Conservation (phyloP, 2,888 invertebrate genomes). For the Agonopterix alstromeriana region DNA sequence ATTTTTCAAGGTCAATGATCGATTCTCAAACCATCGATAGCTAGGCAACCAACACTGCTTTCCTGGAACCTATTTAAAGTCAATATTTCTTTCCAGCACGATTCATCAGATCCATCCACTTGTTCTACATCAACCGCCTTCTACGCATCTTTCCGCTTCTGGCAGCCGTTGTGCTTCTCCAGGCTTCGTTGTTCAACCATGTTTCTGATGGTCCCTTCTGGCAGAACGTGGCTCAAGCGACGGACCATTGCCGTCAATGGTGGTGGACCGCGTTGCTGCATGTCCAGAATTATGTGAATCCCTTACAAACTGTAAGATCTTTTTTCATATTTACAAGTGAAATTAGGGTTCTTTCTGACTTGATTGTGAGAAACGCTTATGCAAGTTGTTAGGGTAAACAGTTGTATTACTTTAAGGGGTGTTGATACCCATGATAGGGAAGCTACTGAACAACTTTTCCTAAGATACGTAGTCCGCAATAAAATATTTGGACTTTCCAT, state of each 20-base stretch:
- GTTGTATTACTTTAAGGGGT: too few species aligned
- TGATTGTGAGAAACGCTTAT: too few species aligned
- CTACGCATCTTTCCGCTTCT: slow-evolving; percentile 44
- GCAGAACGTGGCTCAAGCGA: slow-evolving; percentile 46
- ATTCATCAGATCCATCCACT: slow-evolving; percentile 32
- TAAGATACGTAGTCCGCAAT: too few species aligned
- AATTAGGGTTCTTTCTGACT: too few species aligned
- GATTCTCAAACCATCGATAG: too few species aligned
- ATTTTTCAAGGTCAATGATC: too few species aligned
- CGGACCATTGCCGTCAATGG: slow-evolving; percentile 43
- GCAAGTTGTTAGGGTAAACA: too few species aligned
- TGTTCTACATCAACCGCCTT: slow-evolving; percentile 40
- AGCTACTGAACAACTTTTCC: too few species aligned
- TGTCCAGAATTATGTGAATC: slow-evolving; percentile 64
- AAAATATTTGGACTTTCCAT: too few species aligned
- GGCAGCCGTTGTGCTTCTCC: slow-evolving; percentile 33
- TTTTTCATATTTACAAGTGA: neutral
- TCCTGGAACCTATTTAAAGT: too few species aligned
- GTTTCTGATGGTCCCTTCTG: slow-evolving; percentile 49
- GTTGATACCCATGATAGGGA: too few species aligned
- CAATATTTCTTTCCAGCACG: slow-evolving; percentile 21
- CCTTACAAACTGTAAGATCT: slow-evolving; percentile 28
- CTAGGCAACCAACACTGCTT: too few species aligned
- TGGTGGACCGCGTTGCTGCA: slow-evolving; percentile 72
- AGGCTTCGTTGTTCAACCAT: slow-evolving; percentile 35